These are phyloP conservation scores for Malurus elegans DNA, from an alignment of 2,113 vertebrate species.

Conservation along the genomic window DNA sequence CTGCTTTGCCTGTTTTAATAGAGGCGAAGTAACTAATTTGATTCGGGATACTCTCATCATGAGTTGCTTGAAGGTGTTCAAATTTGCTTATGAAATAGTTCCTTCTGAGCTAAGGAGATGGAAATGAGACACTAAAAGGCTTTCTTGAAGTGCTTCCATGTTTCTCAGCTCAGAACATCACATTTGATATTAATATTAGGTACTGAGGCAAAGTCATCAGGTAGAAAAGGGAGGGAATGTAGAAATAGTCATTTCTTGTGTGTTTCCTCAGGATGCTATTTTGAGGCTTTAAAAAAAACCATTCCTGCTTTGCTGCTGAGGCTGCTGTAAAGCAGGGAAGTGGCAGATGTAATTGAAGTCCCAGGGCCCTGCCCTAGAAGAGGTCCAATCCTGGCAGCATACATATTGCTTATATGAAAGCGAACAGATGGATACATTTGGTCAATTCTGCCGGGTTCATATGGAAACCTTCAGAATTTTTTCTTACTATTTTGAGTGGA, in stretches of 20 bases:
- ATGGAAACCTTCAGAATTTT: slow-evolving; percentile 59
- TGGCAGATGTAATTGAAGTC: slow-evolving; percentile 65
- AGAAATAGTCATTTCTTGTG: slow-evolving; percentile 44
- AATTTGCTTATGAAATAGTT: slow-evolving; percentile 61
- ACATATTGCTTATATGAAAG: slow-evolving; percentile 58
- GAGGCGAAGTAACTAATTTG: slow-evolving; percentile 41
- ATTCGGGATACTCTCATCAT: slow-evolving; percentile 39
- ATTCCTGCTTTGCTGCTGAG: slow-evolving; percentile 32
- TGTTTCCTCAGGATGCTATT: slow-evolving; percentile 61
- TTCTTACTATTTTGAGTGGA: slow-evolving; percentile 45
- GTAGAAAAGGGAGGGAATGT: slow-evolving; percentile 19
- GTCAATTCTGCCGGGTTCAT: slow-evolving; percentile 56
- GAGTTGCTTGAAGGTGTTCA: slow-evolving; percentile 51
- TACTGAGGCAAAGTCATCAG: slow-evolving; percentile 66
- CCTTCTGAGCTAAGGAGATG: slow-evolving; percentile 41
- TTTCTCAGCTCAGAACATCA: slow-evolving; percentile 44
- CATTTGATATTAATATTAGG: slow-evolving; percentile 62
- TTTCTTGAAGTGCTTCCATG: slow-evolving; percentile 46
- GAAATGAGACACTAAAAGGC: slow-evolving; percentile 57
- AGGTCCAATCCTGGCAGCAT: slow-evolving; percentile 45
- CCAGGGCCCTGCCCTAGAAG: slow-evolving; percentile 57
- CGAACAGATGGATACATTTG: slow-evolving; percentile 60
- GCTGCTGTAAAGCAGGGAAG: slow-evolving; percentile 50
- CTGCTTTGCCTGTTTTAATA: slow-evolving; percentile 41
- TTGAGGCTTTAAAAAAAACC: slow-evolving; percentile 51